phyloP scores from a whole-genome alignment of 2,888 invertebrate species.

The Stenichneumon culpator region DNA sequence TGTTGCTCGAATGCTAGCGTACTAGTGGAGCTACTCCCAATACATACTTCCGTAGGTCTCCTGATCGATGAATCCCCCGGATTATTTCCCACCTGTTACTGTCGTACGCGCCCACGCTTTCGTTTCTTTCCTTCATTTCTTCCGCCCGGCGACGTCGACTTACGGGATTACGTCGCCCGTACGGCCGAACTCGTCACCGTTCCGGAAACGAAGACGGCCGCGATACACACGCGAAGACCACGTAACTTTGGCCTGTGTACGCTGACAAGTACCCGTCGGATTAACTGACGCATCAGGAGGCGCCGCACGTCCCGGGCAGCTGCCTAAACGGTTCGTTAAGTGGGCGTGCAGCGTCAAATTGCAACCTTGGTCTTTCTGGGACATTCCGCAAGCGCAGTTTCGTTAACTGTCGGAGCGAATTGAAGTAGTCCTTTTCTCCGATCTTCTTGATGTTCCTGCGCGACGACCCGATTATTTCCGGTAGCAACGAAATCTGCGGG shows the following conservation, averaged over 20 bases:
- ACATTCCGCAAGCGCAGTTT: neutral
- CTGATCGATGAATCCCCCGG: neutral
- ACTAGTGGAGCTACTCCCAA: neutral
- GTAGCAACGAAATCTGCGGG: too few species aligned
- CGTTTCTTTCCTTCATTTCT: neutral
- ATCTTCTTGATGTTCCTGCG: too few species aligned
- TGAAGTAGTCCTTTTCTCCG: neutral
- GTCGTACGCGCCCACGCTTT: neutral
- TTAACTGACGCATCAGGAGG: slow-evolving; percentile 41
- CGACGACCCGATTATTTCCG: neutral
- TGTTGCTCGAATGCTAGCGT: too few species aligned
- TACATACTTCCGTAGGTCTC: neutral
- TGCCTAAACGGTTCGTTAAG: slow-evolving; percentile 54
- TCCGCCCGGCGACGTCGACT: neutral
- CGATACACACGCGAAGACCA: neutral
- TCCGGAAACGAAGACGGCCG: neutral
- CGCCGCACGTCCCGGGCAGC: slow-evolving; percentile 49
- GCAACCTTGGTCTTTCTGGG: slow-evolving; percentile 19
- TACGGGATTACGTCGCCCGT: neutral
- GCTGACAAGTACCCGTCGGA: slow-evolving; percentile 6
- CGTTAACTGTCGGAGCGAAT: neutral
- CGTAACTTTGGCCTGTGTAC: neutral
- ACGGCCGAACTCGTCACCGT: neutral
- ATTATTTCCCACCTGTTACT: neutral
- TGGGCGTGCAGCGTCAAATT: slow-evolving; percentile 38